Percentiles rank a stretch among this genome's conserved stretches.
These are phyloP conservation scores for Aporophyla lueneburgensis DNA, from an alignment of 2,888 invertebrate genomes.

Conservation along the genomic window DNA sequence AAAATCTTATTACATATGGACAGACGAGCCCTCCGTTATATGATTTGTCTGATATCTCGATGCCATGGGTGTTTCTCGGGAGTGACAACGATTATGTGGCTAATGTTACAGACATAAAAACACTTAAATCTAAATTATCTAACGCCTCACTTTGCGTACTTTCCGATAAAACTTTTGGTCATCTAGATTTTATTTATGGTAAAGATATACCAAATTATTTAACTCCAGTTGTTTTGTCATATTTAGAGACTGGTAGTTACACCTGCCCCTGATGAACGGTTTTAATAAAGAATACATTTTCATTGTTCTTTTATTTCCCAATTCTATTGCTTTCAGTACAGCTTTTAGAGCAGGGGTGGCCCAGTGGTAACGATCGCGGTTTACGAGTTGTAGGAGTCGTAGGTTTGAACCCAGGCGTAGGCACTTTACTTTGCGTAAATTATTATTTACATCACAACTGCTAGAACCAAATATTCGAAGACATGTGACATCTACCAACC, in stretches of 20 bases:
- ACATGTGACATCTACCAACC: too few relatives aligned
- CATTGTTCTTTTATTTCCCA: constrained; percentile 19
- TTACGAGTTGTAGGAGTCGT: too few relatives aligned
- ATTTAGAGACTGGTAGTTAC: constrained; percentile 57
- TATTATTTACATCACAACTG: too few relatives aligned
- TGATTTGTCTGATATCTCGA: constrained; percentile 63
- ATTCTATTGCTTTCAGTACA: background rate
- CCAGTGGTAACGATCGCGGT: too few relatives aligned
- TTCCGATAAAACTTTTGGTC: constrained; percentile 68
- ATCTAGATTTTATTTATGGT: constrained; percentile 73
- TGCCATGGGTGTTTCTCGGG: constrained; percentile 65
- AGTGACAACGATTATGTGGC: constrained; percentile 70
- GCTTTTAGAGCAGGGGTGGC: too few relatives aligned
- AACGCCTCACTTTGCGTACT: constrained; percentile 66
- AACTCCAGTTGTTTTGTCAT: constrained; percentile 66
- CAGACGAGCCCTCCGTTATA: constrained; percentile 61
- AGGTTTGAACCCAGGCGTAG: too few relatives aligned
- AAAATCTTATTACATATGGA: constrained; percentile 64
- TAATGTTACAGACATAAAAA: constrained; percentile 64
- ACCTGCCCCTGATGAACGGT: constrained; percentile 50
- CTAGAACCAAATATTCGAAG: too few relatives aligned
- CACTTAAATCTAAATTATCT: constrained; percentile 53
- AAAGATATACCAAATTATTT: constrained; percentile 68
- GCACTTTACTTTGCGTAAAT: too few relatives aligned
- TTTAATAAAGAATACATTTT: constrained; percentile 2